A percentile compares a stretch with the other conserved stretches of the same genome.
Evolutionary conservation across 2,797 vertebrate species (phyloP).

Genomic region (Botia kubotai): DNA sequence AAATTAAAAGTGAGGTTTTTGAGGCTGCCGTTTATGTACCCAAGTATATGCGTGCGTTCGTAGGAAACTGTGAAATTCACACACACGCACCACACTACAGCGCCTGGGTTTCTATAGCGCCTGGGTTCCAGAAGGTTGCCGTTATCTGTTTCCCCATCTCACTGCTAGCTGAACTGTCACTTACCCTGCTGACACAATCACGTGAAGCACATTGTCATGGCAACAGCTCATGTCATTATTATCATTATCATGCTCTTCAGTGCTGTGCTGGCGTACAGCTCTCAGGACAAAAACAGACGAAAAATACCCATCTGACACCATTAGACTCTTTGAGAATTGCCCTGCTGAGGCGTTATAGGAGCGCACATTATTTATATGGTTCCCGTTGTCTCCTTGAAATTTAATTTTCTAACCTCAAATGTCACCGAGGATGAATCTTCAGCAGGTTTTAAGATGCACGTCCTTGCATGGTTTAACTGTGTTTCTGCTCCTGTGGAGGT

Average conservation of each 20-base stretch:
- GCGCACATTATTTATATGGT: background rate
- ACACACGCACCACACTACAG: conserved; percentile 5
- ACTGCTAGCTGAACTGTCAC: conserved; percentile 28
- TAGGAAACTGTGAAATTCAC: conserved; percentile 5
- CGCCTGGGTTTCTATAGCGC: conserved; percentile 9
- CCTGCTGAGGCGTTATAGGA: background rate
- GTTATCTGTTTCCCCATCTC: conserved; percentile 30
- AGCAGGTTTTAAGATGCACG: background rate
- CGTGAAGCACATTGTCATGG: conserved; percentile 37
- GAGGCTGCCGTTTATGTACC: background rate
- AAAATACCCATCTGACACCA: background rate
- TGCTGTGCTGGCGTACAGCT: background rate
- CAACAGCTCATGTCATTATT: conserved; percentile 39
- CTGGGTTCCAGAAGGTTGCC: conserved; percentile 2
- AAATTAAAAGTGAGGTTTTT: background rate
- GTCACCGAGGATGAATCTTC: background rate
- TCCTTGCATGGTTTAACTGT: background rate
- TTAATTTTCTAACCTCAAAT: background rate
- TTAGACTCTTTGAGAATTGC: conserved; percentile 3
- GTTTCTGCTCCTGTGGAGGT: background rate
- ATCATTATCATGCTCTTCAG: conserved; percentile 29
- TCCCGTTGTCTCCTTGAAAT: background rate
- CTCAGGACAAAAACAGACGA: conserved; percentile 10
- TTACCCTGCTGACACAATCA: conserved; percentile 23
- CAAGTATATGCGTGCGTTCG: background rate